Base-by-base conservation (phyloP, 2,888 invertebrate species). In the Idaea straminata region DNA sequence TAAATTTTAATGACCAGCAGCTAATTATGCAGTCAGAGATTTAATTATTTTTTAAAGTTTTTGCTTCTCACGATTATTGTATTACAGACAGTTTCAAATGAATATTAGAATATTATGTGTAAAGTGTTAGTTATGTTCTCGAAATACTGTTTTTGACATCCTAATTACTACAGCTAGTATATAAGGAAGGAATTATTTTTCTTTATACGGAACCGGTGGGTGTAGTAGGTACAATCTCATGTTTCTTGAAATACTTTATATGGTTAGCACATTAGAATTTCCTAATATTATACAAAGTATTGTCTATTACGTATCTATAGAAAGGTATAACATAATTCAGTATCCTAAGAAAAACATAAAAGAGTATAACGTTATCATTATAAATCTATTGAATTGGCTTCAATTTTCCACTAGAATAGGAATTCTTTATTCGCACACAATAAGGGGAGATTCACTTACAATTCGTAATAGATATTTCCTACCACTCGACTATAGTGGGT, bases 371-470 rank as follows among this genome's bases (percentile, higher is more conserved):
- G 47, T 47, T 47, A 10, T 47, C 47, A 47, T 47, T 47, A 47
- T 47, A 47, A 47, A 47, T 47, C 47, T 13, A 47, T 47, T 47
- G 47, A 47, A 47, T 47, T 47, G 47, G 47, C 47, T 47, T 47
- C 47, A 47, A 47, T 47, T 47, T 47, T 47, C 47, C 47, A 47
- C 47, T 47, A 47, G 47, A 47, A 47, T 47, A 10, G 47, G 47
- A 47, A 47, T 47, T 47, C 47, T 47, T 47, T 47, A 47, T 47
- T 47, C 47, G 47, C 47, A 47, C 47, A 47, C 47, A 47, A 47
- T 47, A 47, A 7, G 47, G 13, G 47, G 7, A 4, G 47, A 47
- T 47, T 47, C 47, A 47, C 47, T 47, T 47, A 47, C 47, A 47
- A 47, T 4, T 47, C 47, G 47, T 47, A 47, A 47, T 47, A 47